These are phyloP conservation scores for Phylloscopus trochiloides DNA, from an alignment of 2,113 vertebrate species.

Conservation along the genomic window DNA sequence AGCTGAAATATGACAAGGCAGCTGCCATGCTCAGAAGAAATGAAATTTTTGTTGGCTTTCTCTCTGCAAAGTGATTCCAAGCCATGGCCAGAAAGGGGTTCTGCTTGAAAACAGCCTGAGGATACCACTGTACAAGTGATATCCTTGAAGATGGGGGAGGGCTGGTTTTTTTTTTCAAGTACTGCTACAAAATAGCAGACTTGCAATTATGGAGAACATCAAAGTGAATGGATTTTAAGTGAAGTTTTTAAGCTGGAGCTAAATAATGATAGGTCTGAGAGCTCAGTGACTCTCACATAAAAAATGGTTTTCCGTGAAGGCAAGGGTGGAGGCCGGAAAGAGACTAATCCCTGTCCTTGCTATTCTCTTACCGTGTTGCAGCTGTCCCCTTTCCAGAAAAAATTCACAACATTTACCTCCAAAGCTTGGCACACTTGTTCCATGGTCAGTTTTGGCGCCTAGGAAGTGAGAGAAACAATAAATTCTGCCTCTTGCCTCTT, in stretches of 20 bases:
- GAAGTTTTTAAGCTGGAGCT: neutral
- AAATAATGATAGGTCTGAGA: neutral
- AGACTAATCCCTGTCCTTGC: neutral
- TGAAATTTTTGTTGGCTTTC: neutral
- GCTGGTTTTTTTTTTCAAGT: neutral
- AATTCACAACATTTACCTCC: neutral
- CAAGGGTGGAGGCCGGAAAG: neutral
- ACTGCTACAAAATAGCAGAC: neutral
- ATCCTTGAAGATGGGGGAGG: neutral
- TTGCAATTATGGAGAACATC: neutral
- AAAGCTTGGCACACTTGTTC: neutral
- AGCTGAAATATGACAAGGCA: neutral
- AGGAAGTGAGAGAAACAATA: neutral
- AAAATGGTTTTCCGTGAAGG: neutral
- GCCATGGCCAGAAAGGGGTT: neutral
- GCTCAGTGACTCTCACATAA: neutral
- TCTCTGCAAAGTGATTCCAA: neutral
- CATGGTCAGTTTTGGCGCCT: neutral
- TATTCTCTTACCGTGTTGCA: neutral
- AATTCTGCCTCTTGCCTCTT: neutral
- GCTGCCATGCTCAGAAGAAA: neutral
- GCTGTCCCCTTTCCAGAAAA: neutral
- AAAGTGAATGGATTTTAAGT: conserved; percentile 6
- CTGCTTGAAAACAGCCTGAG: neutral
- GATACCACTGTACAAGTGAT: neutral